Conservation (phyloP, 2,113 vertebrate species). For the Sula dactylatra region DNA sequence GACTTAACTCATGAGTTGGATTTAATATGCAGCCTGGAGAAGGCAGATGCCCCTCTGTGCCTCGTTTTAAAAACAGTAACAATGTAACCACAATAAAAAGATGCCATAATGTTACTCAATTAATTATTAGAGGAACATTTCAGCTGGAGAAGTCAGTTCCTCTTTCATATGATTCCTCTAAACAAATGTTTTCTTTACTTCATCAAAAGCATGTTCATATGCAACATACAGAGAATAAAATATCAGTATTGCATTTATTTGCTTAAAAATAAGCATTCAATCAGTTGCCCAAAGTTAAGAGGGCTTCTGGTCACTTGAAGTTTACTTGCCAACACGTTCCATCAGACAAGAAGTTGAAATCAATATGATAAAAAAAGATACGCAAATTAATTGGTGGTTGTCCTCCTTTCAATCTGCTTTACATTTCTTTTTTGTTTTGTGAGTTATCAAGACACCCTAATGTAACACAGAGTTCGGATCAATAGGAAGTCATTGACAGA, state of each 20-base stretch:
- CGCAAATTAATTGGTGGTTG: background rate
- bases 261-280: background rate
- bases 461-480: background rate
- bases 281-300: background rate
- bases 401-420: background rate
- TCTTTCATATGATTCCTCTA: background rate
- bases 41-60: background rate
- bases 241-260: background rate
- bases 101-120: background rate
- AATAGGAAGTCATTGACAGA: background rate
- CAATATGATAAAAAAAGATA: background rate
- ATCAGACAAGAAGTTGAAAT: background rate
- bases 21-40: background rate
- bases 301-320: background rate
- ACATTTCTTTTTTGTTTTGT: background rate
- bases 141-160: background rate
- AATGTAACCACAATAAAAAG: background rate
- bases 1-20: background rate
- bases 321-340: background rate
- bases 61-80: background rate
- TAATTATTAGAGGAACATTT: background rate
- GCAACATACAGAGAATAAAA: background rate
- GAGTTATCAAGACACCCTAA: background rate
- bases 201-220: background rate
- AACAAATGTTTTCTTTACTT: background rate